Percentiles rank a stretch among this genome's conserved stretches.
Conservation (phyloP, 2,888 invertebrate species). For the Noctua comes region DNA sequence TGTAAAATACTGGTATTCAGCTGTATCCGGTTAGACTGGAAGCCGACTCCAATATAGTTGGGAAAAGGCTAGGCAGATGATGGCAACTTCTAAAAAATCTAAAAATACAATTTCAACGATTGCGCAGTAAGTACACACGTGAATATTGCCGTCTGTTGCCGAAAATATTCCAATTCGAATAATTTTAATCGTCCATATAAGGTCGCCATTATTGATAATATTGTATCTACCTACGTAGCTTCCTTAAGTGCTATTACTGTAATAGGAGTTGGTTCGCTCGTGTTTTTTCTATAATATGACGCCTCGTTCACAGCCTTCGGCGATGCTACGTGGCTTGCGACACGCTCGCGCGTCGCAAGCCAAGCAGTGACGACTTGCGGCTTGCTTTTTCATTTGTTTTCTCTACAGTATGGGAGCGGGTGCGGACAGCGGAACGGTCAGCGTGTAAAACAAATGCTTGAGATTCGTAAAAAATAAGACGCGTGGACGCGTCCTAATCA, state of each 20-base stretch:
- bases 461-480: neutral
- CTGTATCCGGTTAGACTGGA: no score
- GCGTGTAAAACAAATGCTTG: neutral
- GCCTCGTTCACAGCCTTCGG: neutral
- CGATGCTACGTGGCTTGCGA: neutral
- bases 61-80: no score
- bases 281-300: constrained; percentile 16
- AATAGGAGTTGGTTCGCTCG: constrained; percentile 5
- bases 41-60: no score
- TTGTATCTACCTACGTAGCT: constrained; percentile 6
- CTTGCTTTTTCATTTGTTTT: neutral
- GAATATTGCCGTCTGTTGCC: neutral
- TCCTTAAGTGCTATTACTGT: constrained; percentile 26
- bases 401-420: neutral
- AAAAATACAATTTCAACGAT: neutral
- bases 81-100: neutral
- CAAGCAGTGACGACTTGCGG: no score
- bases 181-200: constrained; percentile 28
- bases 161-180: constrained; percentile 5
- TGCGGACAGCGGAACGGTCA: neutral
- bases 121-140: neutral
- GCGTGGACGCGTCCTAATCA: neutral
- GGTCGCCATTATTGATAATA: constrained; percentile 15
- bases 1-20: no score
- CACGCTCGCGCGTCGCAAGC: neutral